These are phyloP conservation scores for Calephelis nemesis DNA, from an alignment of 1,140 invertebrate species.

Conservation along the genomic window DNA sequence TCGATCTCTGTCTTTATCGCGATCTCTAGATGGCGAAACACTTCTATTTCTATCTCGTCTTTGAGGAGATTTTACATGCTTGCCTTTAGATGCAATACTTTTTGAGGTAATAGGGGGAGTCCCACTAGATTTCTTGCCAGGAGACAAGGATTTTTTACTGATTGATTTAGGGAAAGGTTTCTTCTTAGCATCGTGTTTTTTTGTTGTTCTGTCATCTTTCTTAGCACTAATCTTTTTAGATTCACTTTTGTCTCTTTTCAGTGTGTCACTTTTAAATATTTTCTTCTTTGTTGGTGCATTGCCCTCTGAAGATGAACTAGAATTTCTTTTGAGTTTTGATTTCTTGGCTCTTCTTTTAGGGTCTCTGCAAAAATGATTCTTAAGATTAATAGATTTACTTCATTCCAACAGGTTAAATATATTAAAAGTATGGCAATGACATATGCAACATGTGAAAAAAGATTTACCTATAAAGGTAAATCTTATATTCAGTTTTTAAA, in stretches of 20 bases:
- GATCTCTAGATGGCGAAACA: slow-evolving; percentile 57
- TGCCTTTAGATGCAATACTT: slow-evolving; percentile 46
- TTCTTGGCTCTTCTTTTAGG: slow-evolving; percentile 68
- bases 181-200: slow-evolving; percentile 75
- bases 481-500: too few relatives aligned
- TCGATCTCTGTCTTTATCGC: slow-evolving; percentile 71
- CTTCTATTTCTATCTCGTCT: slow-evolving; percentile 71
- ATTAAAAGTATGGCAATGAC: too few relatives aligned
- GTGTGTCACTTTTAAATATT: slow-evolving; percentile 60
- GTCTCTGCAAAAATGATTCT: slow-evolving; percentile 52
- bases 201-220: slow-evolving; percentile 68
- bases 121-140: slow-evolving; percentile 74
- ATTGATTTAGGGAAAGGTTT: slow-evolving; percentile 41
- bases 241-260: slow-evolving; percentile 72
- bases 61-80: slow-evolving; percentile 71
- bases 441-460: too few relatives aligned
- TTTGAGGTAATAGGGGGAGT: slow-evolving; percentile 76
- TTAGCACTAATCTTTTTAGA: slow-evolving; percentile 60
- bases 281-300: slow-evolving; percentile 74
- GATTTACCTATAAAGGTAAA: too few relatives aligned
- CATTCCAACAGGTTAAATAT: too few relatives aligned
- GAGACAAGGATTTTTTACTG: slow-evolving; percentile 74
- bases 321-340: slow-evolving; percentile 75
- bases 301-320: slow-evolving; percentile 76
- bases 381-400: background rate